Evolutionary conservation across 2,797 vertebrate species (phyloP).

Genomic region (Spinus olivaceus): DNA sequence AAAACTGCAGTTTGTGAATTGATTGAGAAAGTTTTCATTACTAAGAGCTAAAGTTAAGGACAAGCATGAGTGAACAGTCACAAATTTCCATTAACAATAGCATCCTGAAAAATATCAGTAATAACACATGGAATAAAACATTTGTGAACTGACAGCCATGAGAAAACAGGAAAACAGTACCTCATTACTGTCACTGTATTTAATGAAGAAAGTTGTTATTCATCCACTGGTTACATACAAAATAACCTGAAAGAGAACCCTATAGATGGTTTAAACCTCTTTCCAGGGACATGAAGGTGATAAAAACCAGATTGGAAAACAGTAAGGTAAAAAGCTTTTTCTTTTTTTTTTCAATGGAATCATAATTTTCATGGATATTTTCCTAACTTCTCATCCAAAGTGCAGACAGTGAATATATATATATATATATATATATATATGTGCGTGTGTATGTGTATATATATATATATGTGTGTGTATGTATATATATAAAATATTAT

Average conservation of each 20-base stretch:
- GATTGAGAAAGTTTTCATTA: constrained; percentile 40
- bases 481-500: not conserved
- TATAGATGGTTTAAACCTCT: not conserved
- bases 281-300: not conserved
- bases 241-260: not conserved
- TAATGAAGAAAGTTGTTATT: not conserved
- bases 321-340: not conserved
- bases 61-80: not conserved
- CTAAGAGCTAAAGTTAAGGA: constrained; percentile 10
- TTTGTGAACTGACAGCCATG: not conserved
- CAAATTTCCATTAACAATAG: not conserved
- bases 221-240: not conserved
- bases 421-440: no score
- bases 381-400: not conserved
- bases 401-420: not conserved
- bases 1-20: constrained; percentile 3
- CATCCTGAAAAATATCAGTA: not conserved
- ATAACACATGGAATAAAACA: not conserved
- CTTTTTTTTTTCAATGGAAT: not conserved
- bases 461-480: no score
- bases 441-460: not conserved
- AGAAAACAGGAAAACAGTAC: not conserved
- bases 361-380: not conserved
- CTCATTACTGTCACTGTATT: not conserved
- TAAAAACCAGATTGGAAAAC: not conserved